A percentile compares a stretch with the other conserved stretches of the same genome.
These are phyloP conservation scores for Cygnus atratus DNA, from an alignment of 2,113 vertebrate species.

Conservation along the genomic window DNA sequence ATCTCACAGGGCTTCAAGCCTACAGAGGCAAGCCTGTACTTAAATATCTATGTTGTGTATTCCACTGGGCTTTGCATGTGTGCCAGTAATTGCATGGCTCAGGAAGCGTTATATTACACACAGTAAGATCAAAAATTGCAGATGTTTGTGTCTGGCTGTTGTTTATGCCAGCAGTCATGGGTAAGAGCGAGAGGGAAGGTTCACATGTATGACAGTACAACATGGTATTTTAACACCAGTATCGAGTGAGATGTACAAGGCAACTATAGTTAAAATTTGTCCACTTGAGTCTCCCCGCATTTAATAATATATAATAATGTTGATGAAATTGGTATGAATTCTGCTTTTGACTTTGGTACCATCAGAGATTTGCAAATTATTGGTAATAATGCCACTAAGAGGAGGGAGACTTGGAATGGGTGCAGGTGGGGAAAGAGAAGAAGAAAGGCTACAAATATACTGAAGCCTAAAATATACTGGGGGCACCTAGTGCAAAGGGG, in stretches of 20 bases:
- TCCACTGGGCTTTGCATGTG: accelerated
- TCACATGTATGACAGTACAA: not conserved
- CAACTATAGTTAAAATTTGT: not conserved
- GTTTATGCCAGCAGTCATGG: accelerated
- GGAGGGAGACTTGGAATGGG: not conserved
- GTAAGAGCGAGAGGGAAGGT: not conserved
- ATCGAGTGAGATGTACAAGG: not conserved
- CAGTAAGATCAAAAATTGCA: not conserved
- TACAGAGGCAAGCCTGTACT: not conserved
- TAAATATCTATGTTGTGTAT: not conserved
- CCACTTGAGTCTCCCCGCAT: not conserved
- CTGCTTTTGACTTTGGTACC: not conserved
- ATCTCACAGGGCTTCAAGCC: not conserved
- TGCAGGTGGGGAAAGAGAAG: not conserved
- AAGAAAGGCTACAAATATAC: not conserved
- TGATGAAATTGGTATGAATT: not conserved
- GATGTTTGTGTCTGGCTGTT: not conserved
- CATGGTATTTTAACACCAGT: not conserved
- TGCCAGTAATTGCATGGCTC: not conserved
- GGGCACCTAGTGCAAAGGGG: not conserved
- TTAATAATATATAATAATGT: not conserved
- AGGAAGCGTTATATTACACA: not conserved
- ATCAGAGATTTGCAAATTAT: not conserved
- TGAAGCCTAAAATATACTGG: not conserved
- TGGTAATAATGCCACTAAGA: not conserved